phyloP scores from a whole-genome alignment of 2,113 vertebrate species.

The Brachypodius melanocephalos region DNA sequence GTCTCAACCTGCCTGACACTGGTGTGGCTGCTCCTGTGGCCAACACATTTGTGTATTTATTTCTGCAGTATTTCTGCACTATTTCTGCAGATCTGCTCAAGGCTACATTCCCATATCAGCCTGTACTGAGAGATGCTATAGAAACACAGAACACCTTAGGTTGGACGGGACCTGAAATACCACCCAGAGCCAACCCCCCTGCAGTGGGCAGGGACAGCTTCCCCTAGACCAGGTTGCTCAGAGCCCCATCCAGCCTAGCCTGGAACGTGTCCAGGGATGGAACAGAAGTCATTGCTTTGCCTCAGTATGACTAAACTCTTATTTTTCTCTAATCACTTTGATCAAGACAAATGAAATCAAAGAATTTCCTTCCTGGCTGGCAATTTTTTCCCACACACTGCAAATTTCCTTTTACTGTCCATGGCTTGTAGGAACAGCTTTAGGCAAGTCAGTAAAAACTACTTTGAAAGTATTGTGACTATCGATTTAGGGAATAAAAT shows the following conservation, averaged over 20 bases:
- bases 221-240: background rate
- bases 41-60: background rate
- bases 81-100: background rate
- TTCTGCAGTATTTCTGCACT: background rate
- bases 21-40: background rate
- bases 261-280: background rate
- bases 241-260: background rate
- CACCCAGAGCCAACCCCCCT: fast-evolving
- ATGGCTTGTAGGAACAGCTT: background rate
- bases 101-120: background rate
- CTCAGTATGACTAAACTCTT: background rate
- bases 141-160: background rate
- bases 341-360: background rate
- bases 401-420: background rate
- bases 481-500: background rate
- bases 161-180: background rate
- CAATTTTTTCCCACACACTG: background rate
- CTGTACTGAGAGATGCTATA: background rate
- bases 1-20: fast-evolving
- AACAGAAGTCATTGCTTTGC: background rate
- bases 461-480: background rate
- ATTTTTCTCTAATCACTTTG: background rate
- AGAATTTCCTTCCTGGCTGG: background rate
- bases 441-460: background rate
- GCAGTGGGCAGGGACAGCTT: background rate